Percentiles rank a stretch among this genome's conserved stretches.
These are phyloP conservation scores for Diadophis punctatus DNA, from an alignment of 2,113 vertebrate genomes.

Conservation along the genomic window DNA sequence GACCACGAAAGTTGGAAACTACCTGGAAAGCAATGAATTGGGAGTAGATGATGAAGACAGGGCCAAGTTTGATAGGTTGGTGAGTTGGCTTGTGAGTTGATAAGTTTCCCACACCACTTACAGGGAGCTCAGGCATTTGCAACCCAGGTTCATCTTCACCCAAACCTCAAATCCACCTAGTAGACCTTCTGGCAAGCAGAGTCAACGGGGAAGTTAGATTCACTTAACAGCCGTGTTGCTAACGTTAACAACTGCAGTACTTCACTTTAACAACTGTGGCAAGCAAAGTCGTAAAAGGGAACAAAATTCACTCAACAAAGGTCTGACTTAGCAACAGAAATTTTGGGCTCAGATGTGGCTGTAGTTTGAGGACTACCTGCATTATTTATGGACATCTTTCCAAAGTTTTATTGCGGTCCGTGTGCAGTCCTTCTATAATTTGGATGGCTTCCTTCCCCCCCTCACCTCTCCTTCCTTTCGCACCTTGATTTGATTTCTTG, in stretches of 20 bases:
- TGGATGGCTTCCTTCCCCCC: background rate
- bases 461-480: background rate
- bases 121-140: too few species aligned
- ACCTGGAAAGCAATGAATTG: too few species aligned
- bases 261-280: too few species aligned
- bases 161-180: too few species aligned
- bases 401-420: slow-evolving; percentile 36
- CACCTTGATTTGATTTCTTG: slow-evolving; percentile 48
- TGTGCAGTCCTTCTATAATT: slow-evolving; percentile 43
- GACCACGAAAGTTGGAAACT: too few species aligned
- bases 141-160: too few species aligned
- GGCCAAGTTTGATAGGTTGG: background rate
- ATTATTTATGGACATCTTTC: slow-evolving; percentile 40
- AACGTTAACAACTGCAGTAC: too few species aligned
- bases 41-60: background rate
- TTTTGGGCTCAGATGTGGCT: accelerated
- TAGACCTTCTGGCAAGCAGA: too few species aligned
- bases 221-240: too few species aligned
- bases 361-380: accelerated
- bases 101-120: too few species aligned
- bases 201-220: too few species aligned
- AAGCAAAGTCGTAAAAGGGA: background rate
- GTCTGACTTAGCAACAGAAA: background rate
- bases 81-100: too few species aligned
- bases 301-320: background rate